phyloP scores from a whole-genome alignment of 2,797 vertebrate species.

The Chrysocyon brachyurus region DNA sequence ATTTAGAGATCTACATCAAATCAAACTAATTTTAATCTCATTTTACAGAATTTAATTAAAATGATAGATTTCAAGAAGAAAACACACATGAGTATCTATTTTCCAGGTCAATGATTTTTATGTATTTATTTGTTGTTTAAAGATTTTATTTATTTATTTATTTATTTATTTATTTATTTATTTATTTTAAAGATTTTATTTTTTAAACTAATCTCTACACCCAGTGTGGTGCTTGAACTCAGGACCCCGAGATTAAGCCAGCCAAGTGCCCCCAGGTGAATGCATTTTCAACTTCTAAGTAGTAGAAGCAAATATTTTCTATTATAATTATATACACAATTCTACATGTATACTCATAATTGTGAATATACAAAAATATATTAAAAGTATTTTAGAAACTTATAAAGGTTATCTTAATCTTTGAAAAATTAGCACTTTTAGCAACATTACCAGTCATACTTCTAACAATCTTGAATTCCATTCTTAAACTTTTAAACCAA shows the following conservation, averaged over 20 bases:
- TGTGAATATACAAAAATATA: not conserved
- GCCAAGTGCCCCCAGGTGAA: not conserved
- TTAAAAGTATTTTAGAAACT: not conserved
- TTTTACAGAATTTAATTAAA: not conserved
- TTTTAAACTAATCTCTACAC: not conserved
- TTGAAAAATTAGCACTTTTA: not conserved
- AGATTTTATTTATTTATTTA: not conserved
- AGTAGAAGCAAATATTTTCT: not conserved
- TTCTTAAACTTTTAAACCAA: not conserved
- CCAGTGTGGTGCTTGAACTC: not conserved
- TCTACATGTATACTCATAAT: accelerated
- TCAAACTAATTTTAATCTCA: not conserved
- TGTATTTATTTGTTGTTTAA: not conserved
- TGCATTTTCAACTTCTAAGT: not conserved
- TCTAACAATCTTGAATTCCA: not conserved
- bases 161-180: not conserved
- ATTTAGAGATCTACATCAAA: not conserved
- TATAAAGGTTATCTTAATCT: too few relatives aligned
- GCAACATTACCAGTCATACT: not conserved
- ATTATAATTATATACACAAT: not conserved
- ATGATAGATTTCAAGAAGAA: not conserved
- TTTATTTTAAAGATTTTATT: not conserved
- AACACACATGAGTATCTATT: not conserved
- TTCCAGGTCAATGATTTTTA: not conserved
- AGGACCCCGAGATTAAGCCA: not conserved